Conservation (phyloP, 1,140 invertebrate species). For the Oedothorax gibbosus region DNA sequence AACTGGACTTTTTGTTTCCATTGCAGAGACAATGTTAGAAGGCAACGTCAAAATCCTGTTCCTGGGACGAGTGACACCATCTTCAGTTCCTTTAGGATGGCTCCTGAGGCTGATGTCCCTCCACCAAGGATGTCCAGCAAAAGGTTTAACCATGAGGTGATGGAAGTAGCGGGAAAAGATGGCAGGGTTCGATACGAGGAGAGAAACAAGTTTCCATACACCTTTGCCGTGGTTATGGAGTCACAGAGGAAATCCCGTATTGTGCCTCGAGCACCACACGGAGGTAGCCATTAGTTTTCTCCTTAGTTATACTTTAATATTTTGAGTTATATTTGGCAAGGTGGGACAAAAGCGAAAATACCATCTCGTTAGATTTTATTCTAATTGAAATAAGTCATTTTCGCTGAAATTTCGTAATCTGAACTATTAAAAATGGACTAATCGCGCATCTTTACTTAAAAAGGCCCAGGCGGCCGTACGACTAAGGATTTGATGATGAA, state of each 20-base stretch:
- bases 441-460: too few relatives aligned
- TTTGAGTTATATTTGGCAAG: too few relatives aligned
- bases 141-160: slow-evolving; percentile 62
- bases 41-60: slow-evolving; percentile 48
- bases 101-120: slow-evolving; percentile 22
- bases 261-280: slow-evolving; percentile 52
- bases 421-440: too few relatives aligned
- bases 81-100: slow-evolving; percentile 47
- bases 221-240: slow-evolving; percentile 64
- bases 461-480: too few relatives aligned
- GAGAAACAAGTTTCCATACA: slow-evolving; percentile 64
- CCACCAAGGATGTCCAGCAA: slow-evolving; percentile 56
- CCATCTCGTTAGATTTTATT: too few relatives aligned
- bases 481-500: too few relatives aligned
- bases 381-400: too few relatives aligned
- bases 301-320: neutral
- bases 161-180: slow-evolving; percentile 63
- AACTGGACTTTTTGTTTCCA: neutral
- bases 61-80: slow-evolving; percentile 50
- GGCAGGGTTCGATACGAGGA: slow-evolving; percentile 61
- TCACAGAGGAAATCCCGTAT: slow-evolving; percentile 62
- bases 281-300: neutral
- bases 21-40: slow-evolving; percentile 27
- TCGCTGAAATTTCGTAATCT: too few relatives aligned
- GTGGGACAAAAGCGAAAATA: too few relatives aligned